Evolutionary conservation across 1,140 invertebrate species (phyloP), one percentile per base, ranked within the genome.

Genomic region (Wiebesia pumilae): DNA sequence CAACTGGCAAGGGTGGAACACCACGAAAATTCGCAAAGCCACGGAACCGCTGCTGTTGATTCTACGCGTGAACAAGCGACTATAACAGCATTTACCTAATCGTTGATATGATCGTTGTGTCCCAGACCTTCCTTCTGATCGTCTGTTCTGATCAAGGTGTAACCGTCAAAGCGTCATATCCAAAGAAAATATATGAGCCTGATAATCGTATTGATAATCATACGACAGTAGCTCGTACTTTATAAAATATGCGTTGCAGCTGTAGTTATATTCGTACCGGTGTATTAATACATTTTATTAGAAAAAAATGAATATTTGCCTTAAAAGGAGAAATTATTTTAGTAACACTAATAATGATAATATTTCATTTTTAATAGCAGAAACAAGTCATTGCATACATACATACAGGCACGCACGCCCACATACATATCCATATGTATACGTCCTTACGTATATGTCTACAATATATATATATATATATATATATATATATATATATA

Each of bases 21-120:
- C 43, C 69, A 38, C 33, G 80, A 51, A 81, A 82, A 86, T 62
- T 69, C 58, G 58, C 43, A 38, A 83, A 86, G 81, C 81, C 47
- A 65, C 12, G 14, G 38, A 14, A n/a, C 1, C 16, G 73, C 27
- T 12, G 35, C n/a, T 38, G 58, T 58, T 30, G 58, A 38, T 71
- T 54, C 62, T 69, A 40, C 43, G 77, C 35, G 24, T 16, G n/a
- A 35, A 65, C 30, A 21, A 40, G 40, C 75, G 40, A 58, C 24
- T 33, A 12, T 33, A 14, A 35, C 54, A 54, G 65, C 43, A 79
- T 84, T 80, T 81, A 62, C 30, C 35, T 71, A 67, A 65, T 85
- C 69, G 51, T 82, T 33, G 62, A 67, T 43, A 84, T 78, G 40
- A 58, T 75, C 24, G 12, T n/a, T 6, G 30, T 75, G 40, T 38